Base-by-base conservation (phyloP, 2,888 invertebrate species). In the Acronicta aceris region DNA sequence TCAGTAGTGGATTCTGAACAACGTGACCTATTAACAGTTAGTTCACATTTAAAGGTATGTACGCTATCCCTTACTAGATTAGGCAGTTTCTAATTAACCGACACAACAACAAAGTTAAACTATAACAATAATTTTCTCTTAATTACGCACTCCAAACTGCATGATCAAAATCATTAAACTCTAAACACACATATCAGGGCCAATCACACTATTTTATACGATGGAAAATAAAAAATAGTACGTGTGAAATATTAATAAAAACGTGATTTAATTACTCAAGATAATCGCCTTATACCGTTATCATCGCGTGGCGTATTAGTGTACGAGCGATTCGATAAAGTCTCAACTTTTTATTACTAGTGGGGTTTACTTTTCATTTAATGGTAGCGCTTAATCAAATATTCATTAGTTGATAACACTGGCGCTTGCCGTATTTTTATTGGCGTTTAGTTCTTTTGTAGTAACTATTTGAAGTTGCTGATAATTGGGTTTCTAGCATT, bases 241-340 rank as follows among this genome's bases (percentile, higher is more conserved):
- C 78, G 80, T 78, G 79, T 76, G 73, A 81, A 81, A 74, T 82
- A 81, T 83, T 84, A 74, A 79, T 79, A 72, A 78, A 79, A 74
- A 52, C 59, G 53, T 83, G 82, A 83, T 84, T 89, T 88, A 89
- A 90, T 90, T 89, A 88, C 81, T 86, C 83, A 78, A 85, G 87
- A 87, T 89, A 88, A 88, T 81, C 82, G 78, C 74, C 73, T 83
- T 81, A 38, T 7, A 65, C 73, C 79, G 81, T 85, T 87, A 88
- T 86, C 86, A 86, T 90, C 83, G 90, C 92, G 90, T 91, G 91
- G 84, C 81, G 81, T 86, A 90, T 90, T 90, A 91, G 82, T 86
- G 86, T 85, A 85, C 82, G 73, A 81, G 73, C 81, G 77, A 83
- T 86, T 88, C 79, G 87, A 89, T 88, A 88, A 87, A 81, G 72